Evolutionary conservation across 2,888 invertebrate genomes (phyloP), one percentile per base, ranked within the genome.

Genomic region (Strigamia crassipes): DNA sequence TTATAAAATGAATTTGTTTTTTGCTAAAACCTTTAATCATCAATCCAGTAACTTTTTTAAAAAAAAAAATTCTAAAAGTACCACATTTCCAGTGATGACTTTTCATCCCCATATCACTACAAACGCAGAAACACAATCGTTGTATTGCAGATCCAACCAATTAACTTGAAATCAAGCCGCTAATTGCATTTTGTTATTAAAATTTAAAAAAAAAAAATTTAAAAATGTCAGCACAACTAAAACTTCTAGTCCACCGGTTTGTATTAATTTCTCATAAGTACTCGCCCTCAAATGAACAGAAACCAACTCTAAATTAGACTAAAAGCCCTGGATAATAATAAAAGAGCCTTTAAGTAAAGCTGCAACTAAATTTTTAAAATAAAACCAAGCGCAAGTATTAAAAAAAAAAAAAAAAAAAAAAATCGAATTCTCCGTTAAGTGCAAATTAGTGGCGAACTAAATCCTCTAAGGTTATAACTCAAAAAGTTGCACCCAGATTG

Each of bases 401-500:
- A 18, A 51, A 18, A 9, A n/a, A n/a, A n/a, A 61, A 61, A 66
- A 23, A 66, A 66, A 61, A 61, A 66, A 23, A 66, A 66, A 21
- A 66, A 5, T 46, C 21, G 21, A 18, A n/a, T 66, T 66, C 61
- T 66, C 18, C 23, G 18, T 21, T 12, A 6, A 66, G 61, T 66
- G 23, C 61, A 66, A 66, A 66, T 66, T 66, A 66, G 61, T 66
- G 61, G 21, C 23, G 61, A 66, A 66, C 61, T 66, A 66, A 66
- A 66, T 66, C 61, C 61, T 66, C 21, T 66, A 21, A 66, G 61
- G 61, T 66, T 66, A 66, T 66, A 66, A 66, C 61, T 66, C 61
- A 66, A 66, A 66, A 66, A 66, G 61, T 66, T 66, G 23, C 61
- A 66, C 61, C 27, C 27, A 66, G 61, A 66, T 66, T 66, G 61